phyloP scores from a whole-genome alignment of 2,113 vertebrate species.

The Vombatus ursinus region DNA sequence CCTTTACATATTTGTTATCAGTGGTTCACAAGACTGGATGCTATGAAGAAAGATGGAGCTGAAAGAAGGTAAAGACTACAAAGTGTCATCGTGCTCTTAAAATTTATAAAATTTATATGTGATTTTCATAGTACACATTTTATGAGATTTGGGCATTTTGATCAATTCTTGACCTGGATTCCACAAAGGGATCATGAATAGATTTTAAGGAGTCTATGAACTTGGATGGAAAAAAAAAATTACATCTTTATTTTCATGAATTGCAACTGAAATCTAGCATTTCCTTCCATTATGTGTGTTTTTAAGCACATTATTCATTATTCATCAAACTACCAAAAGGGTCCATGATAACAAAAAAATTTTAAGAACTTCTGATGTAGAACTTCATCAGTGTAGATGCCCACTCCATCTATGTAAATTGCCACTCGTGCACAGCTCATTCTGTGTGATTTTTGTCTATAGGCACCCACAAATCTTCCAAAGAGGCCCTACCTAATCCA shows the following conservation, averaged over 20 bases:
- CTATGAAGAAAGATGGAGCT: neutral
- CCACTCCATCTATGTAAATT: neutral
- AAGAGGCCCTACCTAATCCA: neutral
- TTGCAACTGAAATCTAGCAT: neutral
- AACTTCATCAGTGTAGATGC: neutral
- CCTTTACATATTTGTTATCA: neutral
- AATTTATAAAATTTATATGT: neutral
- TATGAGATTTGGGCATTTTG: neutral
- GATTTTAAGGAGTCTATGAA: neutral
- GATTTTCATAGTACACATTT: neutral
- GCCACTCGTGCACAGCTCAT: neutral
- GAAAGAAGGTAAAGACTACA: neutral
- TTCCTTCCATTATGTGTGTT: neutral
- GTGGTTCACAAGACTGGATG: neutral
- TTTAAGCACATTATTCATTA: neutral
- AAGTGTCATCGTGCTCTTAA: neutral
- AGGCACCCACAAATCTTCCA: neutral
- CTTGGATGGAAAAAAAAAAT: neutral
- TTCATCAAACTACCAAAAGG: neutral
- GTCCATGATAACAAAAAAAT: neutral
- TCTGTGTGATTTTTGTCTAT: neutral
- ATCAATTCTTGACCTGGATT: neutral
- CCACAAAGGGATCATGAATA: neutral
- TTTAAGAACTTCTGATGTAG: neutral
- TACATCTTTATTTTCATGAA: neutral